Evolutionary conservation across 1,140 invertebrate species (phyloP).

Genomic region (Drosophila sturtevanti): DNA sequence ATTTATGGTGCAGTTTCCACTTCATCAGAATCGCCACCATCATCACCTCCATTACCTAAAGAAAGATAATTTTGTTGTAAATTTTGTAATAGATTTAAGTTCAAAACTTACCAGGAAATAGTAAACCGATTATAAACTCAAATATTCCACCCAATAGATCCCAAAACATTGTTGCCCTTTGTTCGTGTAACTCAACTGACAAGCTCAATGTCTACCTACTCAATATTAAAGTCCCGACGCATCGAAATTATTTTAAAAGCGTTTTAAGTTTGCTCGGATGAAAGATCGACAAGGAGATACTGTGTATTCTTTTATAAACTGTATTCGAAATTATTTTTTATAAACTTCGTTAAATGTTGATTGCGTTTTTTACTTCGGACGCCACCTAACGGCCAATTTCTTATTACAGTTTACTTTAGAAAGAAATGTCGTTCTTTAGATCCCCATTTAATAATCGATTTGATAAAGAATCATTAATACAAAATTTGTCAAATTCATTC

Average conservation of each 20-base stretch:
- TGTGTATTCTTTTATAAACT: neutral
- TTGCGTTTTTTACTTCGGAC: too few relatives aligned
- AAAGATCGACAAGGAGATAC: neutral
- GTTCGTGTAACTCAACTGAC: constrained; percentile 27
- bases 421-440: too few relatives aligned
- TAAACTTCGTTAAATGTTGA: too few relatives aligned
- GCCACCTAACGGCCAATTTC: too few relatives aligned
- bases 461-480: too few relatives aligned
- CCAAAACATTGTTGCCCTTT: constrained; percentile 68
- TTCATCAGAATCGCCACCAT: constrained; percentile 75
- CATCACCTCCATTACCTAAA: constrained; percentile 60
- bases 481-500: too few relatives aligned
- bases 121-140: constrained; percentile 61
- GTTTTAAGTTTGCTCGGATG: neutral
- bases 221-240: constrained; percentile 26
- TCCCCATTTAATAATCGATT: too few relatives aligned
- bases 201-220: constrained; percentile 58
- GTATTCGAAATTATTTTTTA: too few relatives aligned
- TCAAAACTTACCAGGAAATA: constrained; percentile 70
- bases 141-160: constrained; percentile 68
- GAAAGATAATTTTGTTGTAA: neutral
- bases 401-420: too few relatives aligned
- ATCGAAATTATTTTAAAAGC: constrained; percentile 16
- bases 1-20: constrained; percentile 62
- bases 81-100: neutral